phyloP scores from a whole-genome alignment of 1,140 invertebrate genomes.

The Brachionus rotundiformis region DNA sequence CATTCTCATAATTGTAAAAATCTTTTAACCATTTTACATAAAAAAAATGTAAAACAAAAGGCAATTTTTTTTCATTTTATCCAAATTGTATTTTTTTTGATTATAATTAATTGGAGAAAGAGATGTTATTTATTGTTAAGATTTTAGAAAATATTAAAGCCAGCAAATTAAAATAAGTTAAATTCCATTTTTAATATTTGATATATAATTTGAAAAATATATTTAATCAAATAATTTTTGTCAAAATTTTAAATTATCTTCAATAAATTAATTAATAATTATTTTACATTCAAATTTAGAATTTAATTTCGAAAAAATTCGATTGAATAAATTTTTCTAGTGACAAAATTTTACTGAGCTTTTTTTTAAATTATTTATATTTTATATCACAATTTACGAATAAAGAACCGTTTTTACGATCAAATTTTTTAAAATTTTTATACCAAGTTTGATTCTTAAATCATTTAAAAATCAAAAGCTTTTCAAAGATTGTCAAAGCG shows the following conservation, averaged over 20 bases:
- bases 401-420: too few relatives aligned
- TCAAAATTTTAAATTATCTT: too few relatives aligned
- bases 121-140: neutral
- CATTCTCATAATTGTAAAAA: slow-evolving; percentile 1
- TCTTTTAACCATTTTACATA: neutral
- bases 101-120: neutral
- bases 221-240: neutral
- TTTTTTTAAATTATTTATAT: too few relatives aligned
- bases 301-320: neutral
- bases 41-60: slow-evolving; percentile 1
- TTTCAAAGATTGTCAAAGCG: too few relatives aligned
- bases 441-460: too few relatives aligned
- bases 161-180: neutral
- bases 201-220: neutral
- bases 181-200: neutral
- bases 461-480: too few relatives aligned
- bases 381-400: too few relatives aligned
- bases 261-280: too few relatives aligned
- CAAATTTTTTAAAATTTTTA: too few relatives aligned
- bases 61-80: neutral
- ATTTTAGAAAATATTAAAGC: neutral
- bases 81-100: neutral
- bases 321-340: too few relatives aligned
- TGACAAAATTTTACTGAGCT: too few relatives aligned
- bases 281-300: neutral